Percentiles rank a stretch among this genome's conserved stretches.
phyloP scores from a whole-genome alignment of 2,113 vertebrate genomes.

The Paedocypris sp. region DNA sequence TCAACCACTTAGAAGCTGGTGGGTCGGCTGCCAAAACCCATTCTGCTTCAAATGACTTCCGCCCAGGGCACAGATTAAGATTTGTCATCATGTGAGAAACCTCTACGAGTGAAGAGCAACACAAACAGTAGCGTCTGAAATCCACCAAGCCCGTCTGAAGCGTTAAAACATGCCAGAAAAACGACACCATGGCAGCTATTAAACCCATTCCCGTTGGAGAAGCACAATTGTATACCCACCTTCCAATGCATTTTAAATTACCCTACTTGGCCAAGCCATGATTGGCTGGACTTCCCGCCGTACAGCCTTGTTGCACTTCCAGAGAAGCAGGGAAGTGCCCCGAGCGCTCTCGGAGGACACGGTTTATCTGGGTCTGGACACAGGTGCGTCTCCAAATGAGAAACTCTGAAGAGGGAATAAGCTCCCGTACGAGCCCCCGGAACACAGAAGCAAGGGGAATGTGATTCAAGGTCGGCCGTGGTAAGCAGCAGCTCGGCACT shows the following conservation, averaged over 20 bases:
- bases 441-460: slow-evolving; percentile 31
- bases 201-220: slow-evolving; percentile 14
- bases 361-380: slow-evolving; percentile 44
- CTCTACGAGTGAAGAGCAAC: slow-evolving; percentile 1
- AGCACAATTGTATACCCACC: slow-evolving; percentile 28
- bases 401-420: slow-evolving; percentile 40
- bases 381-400: slow-evolving; percentile 59
- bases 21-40: slow-evolving; percentile 11
- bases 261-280: slow-evolving; percentile 13
- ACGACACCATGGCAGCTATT: slow-evolving; percentile 19
- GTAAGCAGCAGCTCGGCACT: slow-evolving; percentile 37
- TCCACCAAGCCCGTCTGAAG: not conserved
- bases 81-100: slow-evolving; percentile 15
- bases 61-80: slow-evolving; percentile 14
- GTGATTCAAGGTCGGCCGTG: slow-evolving; percentile 56
- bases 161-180: not conserved
- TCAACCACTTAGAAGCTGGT: not conserved
- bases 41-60: not conserved
- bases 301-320: slow-evolving; percentile 8
- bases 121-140: slow-evolving; percentile 3
- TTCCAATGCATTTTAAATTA: slow-evolving; percentile 20
- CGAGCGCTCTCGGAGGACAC: slow-evolving; percentile 20
- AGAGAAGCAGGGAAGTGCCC: slow-evolving; percentile 32
- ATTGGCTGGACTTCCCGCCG: slow-evolving; percentile 7
- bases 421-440: slow-evolving; percentile 34